phyloP scores from a whole-genome alignment of 2,888 invertebrate genomes.

The Kuschelorhynchus macadamiae region DNA sequence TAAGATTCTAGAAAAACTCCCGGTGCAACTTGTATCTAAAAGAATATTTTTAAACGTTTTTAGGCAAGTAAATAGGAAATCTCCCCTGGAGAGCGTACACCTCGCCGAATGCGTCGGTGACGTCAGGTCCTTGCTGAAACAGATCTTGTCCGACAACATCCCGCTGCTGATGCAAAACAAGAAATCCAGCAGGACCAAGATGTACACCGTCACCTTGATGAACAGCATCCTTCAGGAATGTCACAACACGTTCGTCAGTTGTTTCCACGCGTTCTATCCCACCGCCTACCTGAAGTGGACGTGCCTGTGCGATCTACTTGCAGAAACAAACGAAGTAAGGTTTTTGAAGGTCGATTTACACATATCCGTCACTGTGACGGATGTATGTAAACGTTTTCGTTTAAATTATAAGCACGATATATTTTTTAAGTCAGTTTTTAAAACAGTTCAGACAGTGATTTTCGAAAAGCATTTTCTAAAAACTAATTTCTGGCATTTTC shows the following conservation, averaged over 20 bases:
- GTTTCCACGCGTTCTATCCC: constrained; percentile 97
- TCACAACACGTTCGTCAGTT: constrained; percentile 89
- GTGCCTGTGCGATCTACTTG: constrained; percentile 87
- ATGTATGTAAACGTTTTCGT: too few species aligned
- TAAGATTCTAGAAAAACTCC: too few species aligned
- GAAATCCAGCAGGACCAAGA: constrained; percentile 68
- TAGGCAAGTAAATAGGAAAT: constrained; percentile 67
- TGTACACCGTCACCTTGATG: constrained; percentile 74
- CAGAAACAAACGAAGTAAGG: constrained; percentile 77
- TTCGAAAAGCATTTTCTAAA: too few species aligned
- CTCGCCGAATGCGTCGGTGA: constrained; percentile 90
- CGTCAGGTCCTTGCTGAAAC: constrained; percentile 83
- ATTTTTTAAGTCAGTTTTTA: too few species aligned
- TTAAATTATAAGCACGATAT: too few species aligned
- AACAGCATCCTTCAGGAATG: constrained; percentile 88
- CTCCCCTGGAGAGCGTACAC: constrained; percentile 79
- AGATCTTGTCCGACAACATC: constrained; percentile 84
- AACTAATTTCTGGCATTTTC: too few species aligned
- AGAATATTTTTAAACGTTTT: too few species aligned
- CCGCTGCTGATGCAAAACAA: constrained; percentile 65
- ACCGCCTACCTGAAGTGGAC: constrained; percentile 94
- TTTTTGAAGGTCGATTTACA: too few species aligned
- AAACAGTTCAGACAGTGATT: too few species aligned
- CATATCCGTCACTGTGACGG: too few species aligned
- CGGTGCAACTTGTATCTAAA: too few species aligned